Base-by-base conservation (phyloP, 2,113 vertebrate species). In the Heliornis fulica region DNA sequence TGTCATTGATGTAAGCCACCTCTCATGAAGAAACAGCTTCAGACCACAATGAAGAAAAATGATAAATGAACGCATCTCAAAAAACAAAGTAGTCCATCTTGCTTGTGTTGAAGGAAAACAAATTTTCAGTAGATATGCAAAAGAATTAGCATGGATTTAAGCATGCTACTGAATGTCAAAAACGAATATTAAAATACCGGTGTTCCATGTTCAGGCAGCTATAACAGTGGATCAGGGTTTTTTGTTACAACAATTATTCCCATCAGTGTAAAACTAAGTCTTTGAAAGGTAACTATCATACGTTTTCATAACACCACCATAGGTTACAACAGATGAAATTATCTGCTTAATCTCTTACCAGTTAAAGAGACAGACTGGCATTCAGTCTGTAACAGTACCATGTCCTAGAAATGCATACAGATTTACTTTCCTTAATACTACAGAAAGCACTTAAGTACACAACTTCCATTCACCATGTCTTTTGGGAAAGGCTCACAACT, bases 381-480 rank as follows among this genome's bases (percentile, higher is more conserved):
- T 29, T 57, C 71, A 45, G 57, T 45, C n/a, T 69, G 13, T 69
- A 65, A 65, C 38, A 81, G 25, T 13, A 32, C 3, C 13, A 69
- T 34, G 53, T 36, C 28, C 54, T 32, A 60, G 53, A 84, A 82
- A 51, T 18, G 22, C 34, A 76, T 26, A 57, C 4, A 32, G 36
- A 68, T 72, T 76, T 88, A 57, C 22, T 46, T 34, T 40, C 31
- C 41, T 71, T 61, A 53, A 19, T 53, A 36, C 26, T 57, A 31
- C 1, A 50, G 59, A 48, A 70, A 60, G 53, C 25, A 32, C 36
- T 59, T 53, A 51, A 31, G 12, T 29, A 53, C 15, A n/a, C 70
- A 23, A 5, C n/a, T 50, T 54, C 46, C 56, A 83, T 72, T 53
- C 22, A 28, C 21, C 7, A 1, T 1, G 8, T 2, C 1, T 48